phyloP scores from a whole-genome alignment of 2,888 invertebrate genomes.

The Erebia epiphron region DNA sequence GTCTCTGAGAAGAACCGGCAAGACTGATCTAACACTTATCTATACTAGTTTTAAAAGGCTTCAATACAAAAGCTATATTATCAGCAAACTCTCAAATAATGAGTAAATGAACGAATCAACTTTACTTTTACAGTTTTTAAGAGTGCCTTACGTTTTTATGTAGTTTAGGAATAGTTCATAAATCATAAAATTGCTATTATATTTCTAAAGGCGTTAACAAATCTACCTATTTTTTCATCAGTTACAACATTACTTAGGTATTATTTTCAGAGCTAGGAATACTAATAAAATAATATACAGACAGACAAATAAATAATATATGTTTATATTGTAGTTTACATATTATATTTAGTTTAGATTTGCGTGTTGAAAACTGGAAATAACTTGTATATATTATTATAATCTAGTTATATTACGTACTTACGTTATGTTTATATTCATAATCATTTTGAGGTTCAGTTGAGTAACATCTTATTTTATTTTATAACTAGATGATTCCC shows the following conservation, averaged over 20 bases:
- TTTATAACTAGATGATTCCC: neutral
- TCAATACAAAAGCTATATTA: too few relatives aligned
- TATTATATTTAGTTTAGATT: neutral
- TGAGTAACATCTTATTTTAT: neutral
- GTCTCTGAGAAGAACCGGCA: too few relatives aligned
- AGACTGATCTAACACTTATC: too few relatives aligned
- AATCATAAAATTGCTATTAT: neutral
- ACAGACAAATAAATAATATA: neutral
- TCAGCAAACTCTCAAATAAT: too few relatives aligned
- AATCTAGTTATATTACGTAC: neutral
- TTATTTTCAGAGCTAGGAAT: too few relatives aligned
- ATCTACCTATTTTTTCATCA: neutral
- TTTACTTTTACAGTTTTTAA: neutral
- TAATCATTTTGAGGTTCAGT: neutral
- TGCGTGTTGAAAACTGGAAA: conserved; percentile 4
- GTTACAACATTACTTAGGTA: neutral
- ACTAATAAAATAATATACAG: neutral
- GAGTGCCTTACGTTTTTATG: neutral
- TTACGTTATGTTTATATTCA: neutral
- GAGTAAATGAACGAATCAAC: too few relatives aligned
- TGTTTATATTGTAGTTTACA: neutral
- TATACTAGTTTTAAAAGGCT: too few relatives aligned
- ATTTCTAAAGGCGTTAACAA: neutral
- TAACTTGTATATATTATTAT: neutral
- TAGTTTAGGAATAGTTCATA: neutral